Conservation (phyloP, 2,797 vertebrate genomes). For the Esox lucius region DNA sequence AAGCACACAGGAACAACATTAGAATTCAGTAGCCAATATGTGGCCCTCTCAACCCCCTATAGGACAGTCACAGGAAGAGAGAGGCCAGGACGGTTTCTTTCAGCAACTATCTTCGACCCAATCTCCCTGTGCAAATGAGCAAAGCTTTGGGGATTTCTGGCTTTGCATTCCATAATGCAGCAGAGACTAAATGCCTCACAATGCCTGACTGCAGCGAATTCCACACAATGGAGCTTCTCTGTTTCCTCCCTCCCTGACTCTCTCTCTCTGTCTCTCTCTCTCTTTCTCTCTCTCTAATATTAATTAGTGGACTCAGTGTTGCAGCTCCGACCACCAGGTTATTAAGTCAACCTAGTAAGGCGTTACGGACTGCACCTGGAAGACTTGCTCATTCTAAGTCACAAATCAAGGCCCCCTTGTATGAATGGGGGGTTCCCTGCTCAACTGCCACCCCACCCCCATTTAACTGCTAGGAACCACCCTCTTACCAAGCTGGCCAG, state of each 20-base stretch:
- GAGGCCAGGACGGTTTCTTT: slow-evolving; percentile 48
- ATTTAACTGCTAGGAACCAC: slow-evolving; percentile 6
- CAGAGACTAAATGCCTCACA: slow-evolving; percentile 69
- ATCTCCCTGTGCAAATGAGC: slow-evolving; percentile 70
- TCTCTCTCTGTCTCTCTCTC: slow-evolving; percentile 34
- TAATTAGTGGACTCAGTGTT: not conserved
- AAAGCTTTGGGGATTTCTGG: slow-evolving; percentile 79
- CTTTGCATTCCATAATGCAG: slow-evolving; percentile 78
- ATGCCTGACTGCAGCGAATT: slow-evolving; percentile 80
- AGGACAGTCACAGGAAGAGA: slow-evolving; percentile 47
- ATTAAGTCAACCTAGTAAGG: slow-evolving; percentile 11
- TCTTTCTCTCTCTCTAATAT: slow-evolving; percentile 24
- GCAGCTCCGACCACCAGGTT: slow-evolving; percentile 13
- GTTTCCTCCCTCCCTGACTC: slow-evolving; percentile 55
- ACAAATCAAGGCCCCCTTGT: slow-evolving; percentile 28
- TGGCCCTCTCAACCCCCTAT: slow-evolving; percentile 7
- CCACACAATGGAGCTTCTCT: slow-evolving; percentile 69
- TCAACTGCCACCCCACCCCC: slow-evolving; percentile 21
- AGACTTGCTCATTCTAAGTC: slow-evolving; percentile 16
- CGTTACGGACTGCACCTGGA: not conserved
- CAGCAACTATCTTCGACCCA: slow-evolving; percentile 63
- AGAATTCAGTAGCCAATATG: slow-evolving; percentile 35
- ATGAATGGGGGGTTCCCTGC: slow-evolving; percentile 9
- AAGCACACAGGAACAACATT: slow-evolving; percentile 20
- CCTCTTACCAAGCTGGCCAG: slow-evolving; percentile 12